These are phyloP conservation scores for Drosophila seclusa DNA, from an alignment of 2,888 invertebrate species.

Conservation along the genomic window DNA sequence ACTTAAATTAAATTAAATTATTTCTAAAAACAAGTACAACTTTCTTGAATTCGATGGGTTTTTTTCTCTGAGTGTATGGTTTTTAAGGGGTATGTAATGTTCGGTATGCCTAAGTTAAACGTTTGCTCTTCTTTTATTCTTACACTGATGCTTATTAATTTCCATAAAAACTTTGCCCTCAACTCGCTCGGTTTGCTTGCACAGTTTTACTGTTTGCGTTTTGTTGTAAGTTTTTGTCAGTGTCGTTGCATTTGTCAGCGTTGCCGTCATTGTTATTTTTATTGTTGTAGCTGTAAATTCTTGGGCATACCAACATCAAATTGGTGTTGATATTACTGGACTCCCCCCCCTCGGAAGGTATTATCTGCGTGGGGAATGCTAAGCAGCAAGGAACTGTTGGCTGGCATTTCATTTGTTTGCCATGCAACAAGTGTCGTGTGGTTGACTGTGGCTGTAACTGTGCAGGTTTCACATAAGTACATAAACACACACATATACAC, in stretches of 20 bases:
- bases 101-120: background rate
- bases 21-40: too few species aligned
- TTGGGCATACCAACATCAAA: slow-evolving; percentile 63
- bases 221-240: slow-evolving; percentile 29
- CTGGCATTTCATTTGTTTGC: slow-evolving; percentile 27
- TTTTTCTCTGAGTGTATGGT: background rate
- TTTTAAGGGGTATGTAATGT: background rate
- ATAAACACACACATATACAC: background rate
- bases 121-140: background rate
- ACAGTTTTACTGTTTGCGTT: background rate
- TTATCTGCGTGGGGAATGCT: slow-evolving; percentile 61
- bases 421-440: slow-evolving; percentile 21
- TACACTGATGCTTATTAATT: background rate
- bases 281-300: slow-evolving; percentile 48
- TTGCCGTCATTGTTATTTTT: background rate
- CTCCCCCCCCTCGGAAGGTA: slow-evolving; percentile 9
- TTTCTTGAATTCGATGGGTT: background rate
- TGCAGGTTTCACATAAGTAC: background rate
- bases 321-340: slow-evolving; percentile 38
- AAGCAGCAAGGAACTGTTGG: slow-evolving; percentile 44
- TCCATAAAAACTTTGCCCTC: background rate
- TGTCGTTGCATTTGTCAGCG: slow-evolving; percentile 32
- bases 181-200: background rate
- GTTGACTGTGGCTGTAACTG: background rate
- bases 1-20: background rate